A percentile compares a stretch with the other conserved stretches of the same genome.
Conservation (phyloP, 1,140 invertebrate genomes). For the Drosophila auraria region DNA sequence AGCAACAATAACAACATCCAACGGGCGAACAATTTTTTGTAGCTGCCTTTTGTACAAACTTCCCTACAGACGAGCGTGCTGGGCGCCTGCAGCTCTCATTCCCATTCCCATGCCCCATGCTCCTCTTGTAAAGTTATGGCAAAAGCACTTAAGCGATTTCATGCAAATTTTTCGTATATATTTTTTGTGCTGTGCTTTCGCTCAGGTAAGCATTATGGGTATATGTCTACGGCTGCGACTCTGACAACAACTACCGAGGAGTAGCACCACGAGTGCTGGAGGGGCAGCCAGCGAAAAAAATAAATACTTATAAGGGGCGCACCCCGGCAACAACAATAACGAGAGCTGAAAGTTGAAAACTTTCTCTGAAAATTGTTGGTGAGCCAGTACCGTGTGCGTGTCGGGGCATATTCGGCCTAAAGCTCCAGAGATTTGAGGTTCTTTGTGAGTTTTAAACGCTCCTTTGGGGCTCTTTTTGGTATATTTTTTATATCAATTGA, state of each 20-base stretch:
- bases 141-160: constrained; percentile 80
- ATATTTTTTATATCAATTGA: background rate
- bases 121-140: constrained; percentile 61
- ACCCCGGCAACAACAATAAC: constrained; percentile 33
- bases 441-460: constrained; percentile 1
- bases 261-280: constrained; percentile 17
- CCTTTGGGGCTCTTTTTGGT: background rate
- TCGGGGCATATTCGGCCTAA: constrained; percentile 17
- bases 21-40: constrained; percentile 38
- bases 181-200: constrained; percentile 55
- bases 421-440: constrained; percentile 6
- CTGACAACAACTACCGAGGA: constrained; percentile 46
- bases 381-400: constrained; percentile 24
- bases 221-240: constrained; percentile 64
- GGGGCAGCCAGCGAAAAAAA: constrained; percentile 30
- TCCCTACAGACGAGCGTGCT: constrained; percentile 26
- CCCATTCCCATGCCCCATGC: background rate
- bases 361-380: constrained; percentile 42
- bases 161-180: constrained; percentile 66
- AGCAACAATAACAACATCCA: constrained; percentile 3
- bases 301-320: constrained; percentile 37
- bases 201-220: constrained; percentile 81
- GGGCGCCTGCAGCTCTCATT: constrained; percentile 13
- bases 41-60: constrained; percentile 37
- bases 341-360: constrained; percentile 52